Conservation (phyloP, 2,797 vertebrate genomes). For the Prunella strophiata region DNA sequence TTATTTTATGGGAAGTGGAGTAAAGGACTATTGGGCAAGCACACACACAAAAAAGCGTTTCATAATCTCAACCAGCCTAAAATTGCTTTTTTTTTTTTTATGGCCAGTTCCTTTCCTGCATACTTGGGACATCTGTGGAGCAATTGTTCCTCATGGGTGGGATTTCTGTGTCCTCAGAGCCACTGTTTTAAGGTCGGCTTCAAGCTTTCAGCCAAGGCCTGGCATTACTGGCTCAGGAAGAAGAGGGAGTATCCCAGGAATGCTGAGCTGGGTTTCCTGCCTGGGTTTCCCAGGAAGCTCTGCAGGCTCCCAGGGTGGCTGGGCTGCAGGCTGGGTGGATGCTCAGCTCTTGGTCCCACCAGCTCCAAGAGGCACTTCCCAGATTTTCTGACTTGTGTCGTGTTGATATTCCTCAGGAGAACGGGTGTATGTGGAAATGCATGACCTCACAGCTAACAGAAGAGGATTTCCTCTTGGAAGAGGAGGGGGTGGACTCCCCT, state of each 20-base stretch:
- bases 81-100: constrained; percentile 39
- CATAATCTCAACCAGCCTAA: constrained; percentile 52
- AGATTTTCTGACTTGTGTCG: background rate
- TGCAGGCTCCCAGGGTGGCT: background rate
- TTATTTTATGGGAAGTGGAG: constrained; percentile 64
- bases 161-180: constrained; percentile 40
- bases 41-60: constrained; percentile 48
- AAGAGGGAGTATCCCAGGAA: background rate
- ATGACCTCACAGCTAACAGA: background rate
- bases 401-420: background rate
- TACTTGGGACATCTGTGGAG: constrained; percentile 60
- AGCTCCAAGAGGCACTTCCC: background rate
- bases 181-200: background rate
- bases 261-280: background rate
- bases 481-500: background rate
- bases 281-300: background rate
- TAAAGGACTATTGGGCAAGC: constrained; percentile 54
- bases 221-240: background rate
- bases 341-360: background rate
- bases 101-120: constrained; percentile 49
- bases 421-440: background rate
- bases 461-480: constrained; percentile 38
- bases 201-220: background rate
- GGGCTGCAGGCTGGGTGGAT: background rate
- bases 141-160: constrained; percentile 58